phyloP scores from a whole-genome alignment of 2,797 vertebrate species.

The Poeciliopsis gracilis region DNA sequence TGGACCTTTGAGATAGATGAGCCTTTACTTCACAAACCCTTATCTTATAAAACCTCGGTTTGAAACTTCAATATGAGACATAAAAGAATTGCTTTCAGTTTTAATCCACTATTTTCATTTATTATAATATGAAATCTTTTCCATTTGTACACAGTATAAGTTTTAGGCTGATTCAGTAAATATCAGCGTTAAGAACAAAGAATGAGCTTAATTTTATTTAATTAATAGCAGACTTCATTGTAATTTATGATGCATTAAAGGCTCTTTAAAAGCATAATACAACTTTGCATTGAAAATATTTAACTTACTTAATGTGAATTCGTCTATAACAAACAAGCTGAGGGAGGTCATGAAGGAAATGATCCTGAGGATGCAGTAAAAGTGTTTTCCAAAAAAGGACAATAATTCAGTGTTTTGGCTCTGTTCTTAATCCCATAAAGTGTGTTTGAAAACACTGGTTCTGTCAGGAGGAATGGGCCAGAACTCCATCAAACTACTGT shows the following conservation, averaged over 20 bases:
- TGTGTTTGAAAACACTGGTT: not conserved
- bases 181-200: not conserved
- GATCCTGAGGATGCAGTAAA: too few species aligned
- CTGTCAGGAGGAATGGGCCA: not conserved
- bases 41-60: not conserved
- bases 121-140: not conserved
- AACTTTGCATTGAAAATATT: not conserved
- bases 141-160: not conserved
- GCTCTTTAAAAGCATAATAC: not conserved
- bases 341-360: too few species aligned
- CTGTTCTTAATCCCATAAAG: too few species aligned
- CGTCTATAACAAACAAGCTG: not conserved
- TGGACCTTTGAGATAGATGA: constrained; percentile 2
- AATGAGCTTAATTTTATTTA: not conserved
- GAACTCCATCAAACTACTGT: too few species aligned
- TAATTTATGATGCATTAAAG: not conserved
- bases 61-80: not conserved
- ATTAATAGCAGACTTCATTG: not conserved
- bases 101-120: not conserved
- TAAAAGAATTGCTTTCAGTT: not conserved
- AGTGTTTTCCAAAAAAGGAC: too few species aligned
- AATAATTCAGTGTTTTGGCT: too few species aligned
- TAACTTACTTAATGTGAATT: not conserved
- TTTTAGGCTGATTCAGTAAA: not conserved
- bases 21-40: not conserved